Evolutionary conservation across 2,888 invertebrate genomes (phyloP).

Genomic region (Drosophila parthenogenetica): DNA sequence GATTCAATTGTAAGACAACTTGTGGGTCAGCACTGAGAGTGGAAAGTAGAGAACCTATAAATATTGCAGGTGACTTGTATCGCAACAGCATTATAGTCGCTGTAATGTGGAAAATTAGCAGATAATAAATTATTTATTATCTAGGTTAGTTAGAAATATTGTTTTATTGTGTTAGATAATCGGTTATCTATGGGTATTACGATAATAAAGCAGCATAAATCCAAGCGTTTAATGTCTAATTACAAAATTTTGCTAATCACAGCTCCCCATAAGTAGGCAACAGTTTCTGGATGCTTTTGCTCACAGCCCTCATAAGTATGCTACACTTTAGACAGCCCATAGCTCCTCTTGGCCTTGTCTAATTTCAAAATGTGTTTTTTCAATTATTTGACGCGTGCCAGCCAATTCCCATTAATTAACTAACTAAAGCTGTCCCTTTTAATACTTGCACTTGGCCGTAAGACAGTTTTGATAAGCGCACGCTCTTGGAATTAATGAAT

Average conservation of each 20-base stretch:
- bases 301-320: conserved; percentile 25
- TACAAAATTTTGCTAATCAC: not conserved
- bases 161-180: conserved; percentile 6
- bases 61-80: not conserved
- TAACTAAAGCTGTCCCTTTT: conserved; percentile 56
- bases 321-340: conserved; percentile 2
- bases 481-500: conserved; percentile 70
- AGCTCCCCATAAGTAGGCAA: not conserved
- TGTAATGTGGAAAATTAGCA: conserved; percentile 1
- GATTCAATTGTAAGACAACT: not conserved
- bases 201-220: not conserved
- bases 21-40: not conserved
- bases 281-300: not conserved
- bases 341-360: not conserved
- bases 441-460: conserved; percentile 46
- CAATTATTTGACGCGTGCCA: conserved; percentile 29
- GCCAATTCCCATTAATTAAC: conserved; percentile 65
- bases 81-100: not conserved
- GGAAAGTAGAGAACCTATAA: not conserved
- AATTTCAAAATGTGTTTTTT: conserved; percentile 11
- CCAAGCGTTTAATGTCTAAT: not conserved
- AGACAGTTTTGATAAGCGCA: conserved; percentile 63
- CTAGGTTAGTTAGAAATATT: not conserved
- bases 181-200: conserved; percentile 6
- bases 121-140: conserved; percentile 8